These are phyloP conservation scores for Herminia tarsipennalis DNA, from an alignment of 2,888 invertebrate genomes.

Conservation along the genomic window DNA sequence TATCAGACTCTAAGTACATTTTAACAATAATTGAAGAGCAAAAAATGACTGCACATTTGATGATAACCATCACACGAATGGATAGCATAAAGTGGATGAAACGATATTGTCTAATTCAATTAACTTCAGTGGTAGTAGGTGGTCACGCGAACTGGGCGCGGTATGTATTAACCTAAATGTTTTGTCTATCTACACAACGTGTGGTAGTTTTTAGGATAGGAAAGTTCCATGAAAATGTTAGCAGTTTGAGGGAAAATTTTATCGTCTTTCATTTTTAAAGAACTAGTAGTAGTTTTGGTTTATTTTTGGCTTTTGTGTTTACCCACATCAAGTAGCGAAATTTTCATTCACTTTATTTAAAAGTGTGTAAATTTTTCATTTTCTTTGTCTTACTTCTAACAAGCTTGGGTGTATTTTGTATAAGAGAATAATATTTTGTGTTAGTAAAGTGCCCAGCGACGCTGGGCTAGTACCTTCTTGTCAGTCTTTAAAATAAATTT, in stretches of 20 bases:
- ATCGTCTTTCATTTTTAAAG: no score
- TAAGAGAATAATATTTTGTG: no score
- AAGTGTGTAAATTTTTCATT: no score
- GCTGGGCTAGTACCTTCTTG: no score
- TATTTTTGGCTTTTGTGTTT: no score
- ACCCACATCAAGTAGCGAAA: no score
- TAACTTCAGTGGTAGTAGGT: constrained; percentile 49
- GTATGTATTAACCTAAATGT: constrained; percentile 42
- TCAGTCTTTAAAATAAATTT: no score
- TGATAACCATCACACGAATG: constrained; percentile 46
- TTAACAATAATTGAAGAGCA: constrained; percentile 31
- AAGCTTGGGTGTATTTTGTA: no score
- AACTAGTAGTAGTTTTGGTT: no score
- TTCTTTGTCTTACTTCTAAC: no score
- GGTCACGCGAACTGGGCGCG: constrained; percentile 63
- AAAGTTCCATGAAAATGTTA: constrained; percentile 1
- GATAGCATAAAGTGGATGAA: constrained; percentile 69
- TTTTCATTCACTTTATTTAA: no score
- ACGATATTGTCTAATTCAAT: constrained; percentile 76
- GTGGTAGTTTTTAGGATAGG: constrained; percentile 9
- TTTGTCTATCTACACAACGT: constrained; percentile 4
- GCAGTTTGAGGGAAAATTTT: not conserved
- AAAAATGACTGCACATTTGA: constrained; percentile 38
- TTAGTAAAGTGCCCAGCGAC: no score
- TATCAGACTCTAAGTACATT: constrained; percentile 7